Conservation (phyloP, 2,797 vertebrate genomes). For the Propithecus deckenii region DNA sequence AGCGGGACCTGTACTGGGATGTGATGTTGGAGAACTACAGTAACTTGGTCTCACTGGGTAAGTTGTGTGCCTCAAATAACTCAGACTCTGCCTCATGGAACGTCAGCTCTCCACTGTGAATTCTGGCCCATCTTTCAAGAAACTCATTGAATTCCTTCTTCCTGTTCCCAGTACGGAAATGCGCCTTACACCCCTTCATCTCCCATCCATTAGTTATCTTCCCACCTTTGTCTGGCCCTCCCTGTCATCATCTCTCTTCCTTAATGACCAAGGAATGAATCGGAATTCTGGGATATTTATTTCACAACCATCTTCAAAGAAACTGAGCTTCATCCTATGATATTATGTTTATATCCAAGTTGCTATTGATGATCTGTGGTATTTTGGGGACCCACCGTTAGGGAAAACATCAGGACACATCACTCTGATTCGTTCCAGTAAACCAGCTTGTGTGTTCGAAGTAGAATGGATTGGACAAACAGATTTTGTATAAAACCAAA, state of each 20-base stretch:
- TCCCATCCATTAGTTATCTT: background rate
- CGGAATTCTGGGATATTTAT: background rate
- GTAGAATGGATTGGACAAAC: background rate
- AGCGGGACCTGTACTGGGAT: slow-evolving; percentile 72
- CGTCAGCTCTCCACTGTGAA: background rate
- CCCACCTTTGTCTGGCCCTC: background rate
- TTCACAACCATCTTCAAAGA: background rate
- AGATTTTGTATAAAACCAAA: background rate
- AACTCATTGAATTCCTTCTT: background rate
- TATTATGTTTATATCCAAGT: background rate
- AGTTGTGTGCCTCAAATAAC: background rate
- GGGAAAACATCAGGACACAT: background rate
- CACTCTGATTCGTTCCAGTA: background rate
- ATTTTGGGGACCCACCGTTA: background rate
- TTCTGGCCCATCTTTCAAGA: background rate
- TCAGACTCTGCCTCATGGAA: background rate
- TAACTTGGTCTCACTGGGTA: slow-evolving; percentile 63
- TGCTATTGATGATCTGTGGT: background rate
- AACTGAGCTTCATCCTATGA: background rate
- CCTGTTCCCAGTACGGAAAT: background rate
- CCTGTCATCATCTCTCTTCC: background rate
- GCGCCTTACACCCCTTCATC: background rate
- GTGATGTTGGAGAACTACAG: slow-evolving; percentile 76
- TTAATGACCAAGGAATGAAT: background rate
- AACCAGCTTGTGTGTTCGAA: background rate